Evolutionary conservation across 2,113 vertebrate genomes (phyloP).

Genomic region (Protobothrops mucrosquamatus): DNA sequence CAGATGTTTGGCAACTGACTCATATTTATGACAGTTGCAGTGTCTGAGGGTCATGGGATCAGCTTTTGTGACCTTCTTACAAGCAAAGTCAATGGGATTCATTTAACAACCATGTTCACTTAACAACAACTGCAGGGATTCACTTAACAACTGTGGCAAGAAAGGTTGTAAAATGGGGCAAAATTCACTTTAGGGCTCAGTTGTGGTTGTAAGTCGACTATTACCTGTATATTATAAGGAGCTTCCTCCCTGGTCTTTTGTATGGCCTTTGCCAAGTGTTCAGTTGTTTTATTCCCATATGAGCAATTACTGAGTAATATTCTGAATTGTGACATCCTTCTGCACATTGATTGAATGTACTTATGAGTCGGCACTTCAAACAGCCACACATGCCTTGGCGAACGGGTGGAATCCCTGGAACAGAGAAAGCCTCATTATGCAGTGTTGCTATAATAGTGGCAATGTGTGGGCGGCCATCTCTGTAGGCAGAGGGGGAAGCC

Average conservation of each 20-base stretch:
- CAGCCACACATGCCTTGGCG: background rate
- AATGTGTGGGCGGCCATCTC: constrained; percentile 52
- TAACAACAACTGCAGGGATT: no score
- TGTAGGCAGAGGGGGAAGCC: constrained; percentile 61
- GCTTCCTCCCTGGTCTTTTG: background rate
- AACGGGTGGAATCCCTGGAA: constrained; percentile 57
- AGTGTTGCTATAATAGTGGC: constrained; percentile 44
- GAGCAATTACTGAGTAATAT: constrained; percentile 15
- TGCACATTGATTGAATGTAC: background rate
- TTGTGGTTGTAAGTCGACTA: background rate
- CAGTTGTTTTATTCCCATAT: constrained; percentile 12
- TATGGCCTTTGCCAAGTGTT: background rate
- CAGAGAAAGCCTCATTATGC: constrained; percentile 34
- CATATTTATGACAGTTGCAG: background rate
- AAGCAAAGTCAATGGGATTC: background rate
- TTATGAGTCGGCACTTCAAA: constrained; percentile 13
- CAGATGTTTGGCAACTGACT: background rate
- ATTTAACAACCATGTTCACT: background rate
- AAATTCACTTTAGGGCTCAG: background rate
- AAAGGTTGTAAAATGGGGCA: background rate
- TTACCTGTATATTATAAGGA: background rate
- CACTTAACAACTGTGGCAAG: background rate
- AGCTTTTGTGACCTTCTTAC: background rate
- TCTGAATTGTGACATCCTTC: constrained; percentile 5
- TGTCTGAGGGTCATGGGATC: background rate